A percentile compares a stretch with the other conserved stretches of the same genome.
phyloP scores from a whole-genome alignment of 64 coral and sea anemone species.

The Porites lutea region DNA sequence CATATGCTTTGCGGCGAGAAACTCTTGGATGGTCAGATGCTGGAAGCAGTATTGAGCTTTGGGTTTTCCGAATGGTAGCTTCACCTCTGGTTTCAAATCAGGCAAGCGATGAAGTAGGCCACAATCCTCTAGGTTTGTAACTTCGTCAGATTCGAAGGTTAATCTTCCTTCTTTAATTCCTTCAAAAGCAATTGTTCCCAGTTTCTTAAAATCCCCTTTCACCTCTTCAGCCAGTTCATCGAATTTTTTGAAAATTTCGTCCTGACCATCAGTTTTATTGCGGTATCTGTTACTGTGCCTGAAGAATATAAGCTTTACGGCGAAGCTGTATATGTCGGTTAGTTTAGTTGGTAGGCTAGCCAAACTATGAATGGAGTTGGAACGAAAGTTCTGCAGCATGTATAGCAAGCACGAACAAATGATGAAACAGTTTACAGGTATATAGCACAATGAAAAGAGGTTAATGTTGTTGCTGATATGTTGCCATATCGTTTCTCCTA shows the following conservation, averaged over 20 bases:
- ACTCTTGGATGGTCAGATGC: slow-evolving; percentile 84
- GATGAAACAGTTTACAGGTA: no score
- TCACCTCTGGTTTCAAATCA: not conserved
- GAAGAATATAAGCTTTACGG: not conserved
- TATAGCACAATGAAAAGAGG: no score
- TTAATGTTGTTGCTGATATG: no score
- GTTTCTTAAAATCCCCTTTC: not conserved
- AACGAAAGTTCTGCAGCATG: not conserved
- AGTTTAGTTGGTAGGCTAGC: slow-evolving; percentile 28
- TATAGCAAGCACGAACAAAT: not conserved
- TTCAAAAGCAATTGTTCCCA: slow-evolving; percentile 45
- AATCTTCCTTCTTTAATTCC: slow-evolving; percentile 38
- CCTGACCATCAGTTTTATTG: not conserved
- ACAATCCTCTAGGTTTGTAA: slow-evolving; percentile 31
- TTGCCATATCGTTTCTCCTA: not conserved
- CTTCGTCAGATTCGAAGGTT: slow-evolving; percentile 30
- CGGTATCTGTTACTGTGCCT: not conserved
- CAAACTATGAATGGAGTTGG: not conserved
- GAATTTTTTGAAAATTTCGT: not conserved
- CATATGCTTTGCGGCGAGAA: slow-evolving; percentile 60
- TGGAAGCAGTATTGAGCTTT: slow-evolving; percentile 57
- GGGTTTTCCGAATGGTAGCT: no score
- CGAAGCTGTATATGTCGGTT: slow-evolving; percentile 35
- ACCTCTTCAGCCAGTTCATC: not conserved
- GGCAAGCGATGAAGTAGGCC: slow-evolving; percentile 65